A percentile compares a stretch with the other conserved stretches of the same genome.
Evolutionary conservation across 2,797 vertebrate species (phyloP).

Genomic region (Limnodromus scolopaceus): DNA sequence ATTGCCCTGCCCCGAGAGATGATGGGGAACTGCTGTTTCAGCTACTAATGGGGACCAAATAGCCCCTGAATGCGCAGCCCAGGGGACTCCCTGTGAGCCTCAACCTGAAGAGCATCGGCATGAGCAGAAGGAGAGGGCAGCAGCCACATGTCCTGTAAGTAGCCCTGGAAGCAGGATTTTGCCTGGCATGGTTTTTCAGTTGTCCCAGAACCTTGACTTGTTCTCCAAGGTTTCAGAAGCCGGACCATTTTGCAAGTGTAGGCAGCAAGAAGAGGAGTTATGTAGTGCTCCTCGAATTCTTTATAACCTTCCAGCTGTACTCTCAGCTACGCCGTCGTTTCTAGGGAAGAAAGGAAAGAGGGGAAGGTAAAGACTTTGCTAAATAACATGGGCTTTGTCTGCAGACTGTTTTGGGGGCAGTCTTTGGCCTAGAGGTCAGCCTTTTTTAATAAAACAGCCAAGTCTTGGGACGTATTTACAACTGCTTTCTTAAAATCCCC

Average conservation of each 20-base stretch:
- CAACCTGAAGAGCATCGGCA: background rate
- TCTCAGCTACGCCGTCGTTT: background rate
- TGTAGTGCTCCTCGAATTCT: background rate
- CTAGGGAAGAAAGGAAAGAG: background rate
- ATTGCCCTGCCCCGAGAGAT: background rate
- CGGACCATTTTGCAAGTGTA: background rate
- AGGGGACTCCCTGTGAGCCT: fast-evolving
- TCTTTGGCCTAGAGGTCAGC: background rate
- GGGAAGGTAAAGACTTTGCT: background rate
- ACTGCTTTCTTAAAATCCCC: background rate
- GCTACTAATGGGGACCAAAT: background rate
- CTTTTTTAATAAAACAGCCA: background rate
- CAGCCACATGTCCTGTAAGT: background rate
- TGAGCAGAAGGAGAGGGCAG: background rate
- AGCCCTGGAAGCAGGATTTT: background rate
- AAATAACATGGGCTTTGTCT: background rate
- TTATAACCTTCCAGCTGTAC: background rate
- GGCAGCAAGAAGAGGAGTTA: background rate
- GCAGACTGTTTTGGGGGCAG: background rate
- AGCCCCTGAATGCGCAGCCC: background rate
- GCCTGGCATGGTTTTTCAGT: background rate
- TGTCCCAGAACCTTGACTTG: background rate
- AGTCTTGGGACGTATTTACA: background rate
- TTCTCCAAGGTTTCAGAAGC: background rate
- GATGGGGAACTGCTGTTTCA: background rate